Conservation (phyloP, 2,113 vertebrate species). For the Cathartes aura region DNA sequence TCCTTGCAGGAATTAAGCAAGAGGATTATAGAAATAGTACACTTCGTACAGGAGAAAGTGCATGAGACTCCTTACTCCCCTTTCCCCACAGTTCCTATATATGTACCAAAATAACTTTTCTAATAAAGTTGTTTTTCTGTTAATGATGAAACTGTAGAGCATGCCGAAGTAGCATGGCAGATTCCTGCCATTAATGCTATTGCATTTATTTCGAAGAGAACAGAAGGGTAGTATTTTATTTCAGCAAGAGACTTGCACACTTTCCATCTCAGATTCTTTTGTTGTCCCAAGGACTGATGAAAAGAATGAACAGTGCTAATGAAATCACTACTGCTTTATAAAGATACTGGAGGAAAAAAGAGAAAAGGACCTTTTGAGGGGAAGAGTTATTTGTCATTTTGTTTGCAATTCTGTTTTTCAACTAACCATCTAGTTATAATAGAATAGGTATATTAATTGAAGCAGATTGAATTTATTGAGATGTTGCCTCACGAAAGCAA, state of each 20-base stretch:
- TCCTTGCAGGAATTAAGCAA: background rate
- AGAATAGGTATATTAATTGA: slow-evolving; percentile 10
- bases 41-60: background rate
- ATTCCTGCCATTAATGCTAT: background rate
- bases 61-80: background rate
- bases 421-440: background rate
- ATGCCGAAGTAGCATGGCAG: background rate
- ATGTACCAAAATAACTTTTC: background rate
- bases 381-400: background rate
- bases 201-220: background rate
- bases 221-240: background rate
- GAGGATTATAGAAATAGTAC: background rate
- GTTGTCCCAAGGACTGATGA: background rate
- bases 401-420: background rate
- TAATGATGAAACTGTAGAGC: background rate
- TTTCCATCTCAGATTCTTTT: background rate
- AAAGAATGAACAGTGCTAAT: background rate
- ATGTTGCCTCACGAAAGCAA: background rate
- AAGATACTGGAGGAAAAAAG: background rate
- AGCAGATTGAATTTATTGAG: background rate
- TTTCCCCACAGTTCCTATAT: background rate
- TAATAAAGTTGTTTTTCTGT: background rate
- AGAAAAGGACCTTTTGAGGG: background rate
- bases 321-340: background rate
- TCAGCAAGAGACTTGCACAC: background rate